Evolutionary conservation across 2,797 vertebrate species (phyloP), one percentile per base, ranked within the genome.

Genomic region (Galago senegalensis): DNA sequence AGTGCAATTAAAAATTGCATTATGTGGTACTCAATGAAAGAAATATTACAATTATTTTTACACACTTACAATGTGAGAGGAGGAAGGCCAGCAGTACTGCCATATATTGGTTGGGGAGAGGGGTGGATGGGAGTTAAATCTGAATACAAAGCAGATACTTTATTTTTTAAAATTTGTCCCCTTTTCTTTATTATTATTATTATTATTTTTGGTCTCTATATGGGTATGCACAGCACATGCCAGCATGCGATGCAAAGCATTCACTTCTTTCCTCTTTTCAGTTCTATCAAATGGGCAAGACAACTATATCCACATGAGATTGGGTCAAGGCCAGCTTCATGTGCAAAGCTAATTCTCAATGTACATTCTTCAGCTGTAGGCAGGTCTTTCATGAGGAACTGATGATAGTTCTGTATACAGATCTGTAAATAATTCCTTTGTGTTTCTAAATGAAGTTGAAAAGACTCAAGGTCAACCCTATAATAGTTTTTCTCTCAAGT

Each of bases 121-220:
- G 60, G 11, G 20, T 37, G 5, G 31, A 79, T 6, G 25, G 21
- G 63, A 9, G 67, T 70, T 25, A 75, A 92, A 88, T 79, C 17
- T 86, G 75, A 76, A 87, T 67, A 72, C 34, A 94, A 92, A 89
- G n/a, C 63, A 88, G 83, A 92, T 6, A 27, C 13, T 89, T 88
- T 13, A 17, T 76, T 73, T 56, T 53, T 53, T n/a, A 53, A 93
- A 79, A 23, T 25, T 0, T 13, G 56, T 18, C 95, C 49, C 34
- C 16, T 60, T 85, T 60, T 87, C 5, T 84, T 37, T n/a, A 7
- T 21, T 79, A 53, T n/a, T 31, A 87, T 88, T 40, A 27, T 70
- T 40, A 40, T 40, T 40, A 40, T 40, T 18, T 85, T 86, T 60
- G 82, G 3, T 58, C 61, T 18, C 79, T 37, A 18, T 16, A 27